Base-by-base conservation (phyloP, 1,140 invertebrate species). In the Leptinotarsa defecta region DNA sequence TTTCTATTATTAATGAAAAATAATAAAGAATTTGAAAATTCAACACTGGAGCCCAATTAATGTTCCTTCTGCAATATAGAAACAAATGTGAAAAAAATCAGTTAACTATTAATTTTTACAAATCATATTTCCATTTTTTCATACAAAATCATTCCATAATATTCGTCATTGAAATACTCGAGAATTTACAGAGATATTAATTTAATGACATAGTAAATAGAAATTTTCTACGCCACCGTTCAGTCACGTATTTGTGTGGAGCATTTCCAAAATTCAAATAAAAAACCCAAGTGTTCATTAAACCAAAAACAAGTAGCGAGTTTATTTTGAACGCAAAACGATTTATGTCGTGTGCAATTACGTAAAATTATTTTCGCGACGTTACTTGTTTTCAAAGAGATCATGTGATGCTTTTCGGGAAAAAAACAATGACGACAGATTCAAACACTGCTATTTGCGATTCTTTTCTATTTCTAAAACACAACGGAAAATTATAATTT, bases 281-380 rank as follows among this genome's bases (percentile, higher is more conserved):
- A 57, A 57, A 57, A 57, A 57, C 15, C 0, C n/a, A 19, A 19
- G 3, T 17, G 52, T 13, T 57, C 15, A 19, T 57, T 57, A 19
- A 57, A 57, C 15, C 52, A 57, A 57, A 57, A 57, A 57, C 52
- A 57, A 57, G 0, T 57, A 8, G 52, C 17, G 52, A 57, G 52
- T 57, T 57, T 57, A 57, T 57, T 57, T 57, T 57, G 52, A 57
- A 57, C 52, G 52, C 6, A 57, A 19, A 57, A 57, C 52, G 52
- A 57, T 57, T 57, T 57, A 57, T 57, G 15, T 15, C 52, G 52
- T 57, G 52, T 57, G 52, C 3, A 57, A 57, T 57, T 57, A 57
- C 52, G 52, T 57, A 57, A 57, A 57, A 57, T 57, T 57, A 57
- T 57, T 57, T 57, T 57, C 17, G 52, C 52, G 52, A 57, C 52